phyloP scores from a whole-genome alignment of 2,113 vertebrate species.

The Bucco capensis region DNA sequence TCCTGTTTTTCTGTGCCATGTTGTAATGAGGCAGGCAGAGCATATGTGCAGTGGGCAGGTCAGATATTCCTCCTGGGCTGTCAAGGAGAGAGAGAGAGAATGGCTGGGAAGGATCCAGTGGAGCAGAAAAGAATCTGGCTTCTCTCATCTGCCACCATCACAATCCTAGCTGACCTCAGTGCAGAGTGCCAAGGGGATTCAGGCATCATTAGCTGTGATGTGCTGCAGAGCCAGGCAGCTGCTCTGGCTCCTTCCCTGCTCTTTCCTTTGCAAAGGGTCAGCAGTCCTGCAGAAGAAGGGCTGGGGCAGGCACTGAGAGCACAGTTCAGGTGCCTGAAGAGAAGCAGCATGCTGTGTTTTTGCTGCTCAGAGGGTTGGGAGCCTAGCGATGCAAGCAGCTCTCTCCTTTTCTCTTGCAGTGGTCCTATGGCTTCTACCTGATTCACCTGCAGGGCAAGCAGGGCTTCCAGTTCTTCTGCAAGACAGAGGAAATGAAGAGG shows the following conservation, averaged over 20 bases:
- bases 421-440: slow-evolving; percentile 97
- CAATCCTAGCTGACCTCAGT: background rate
- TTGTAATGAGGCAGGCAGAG: background rate
- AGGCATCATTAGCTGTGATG: background rate
- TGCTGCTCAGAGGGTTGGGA: background rate
- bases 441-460: slow-evolving; percentile 96
- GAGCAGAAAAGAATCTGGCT: slow-evolving; percentile 16
- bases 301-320: background rate
- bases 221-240: background rate
- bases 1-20: background rate
- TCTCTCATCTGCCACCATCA: slow-evolving; percentile 12
- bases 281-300: background rate
- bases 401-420: slow-evolving; percentile 70
- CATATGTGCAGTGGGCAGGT: slow-evolving; percentile 9
- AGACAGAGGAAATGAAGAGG: slow-evolving; percentile 96
- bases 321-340: background rate
- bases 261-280: background rate
- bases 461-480: slow-evolving; percentile 98
- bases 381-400: fast-evolving
- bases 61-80: slow-evolving; percentile 40
- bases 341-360: fast-evolving
- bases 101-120: background rate
- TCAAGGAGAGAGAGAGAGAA: background rate
- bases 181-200: background rate
- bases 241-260: background rate